Base-by-base conservation (phyloP, 2,113 vertebrate genomes). In the Hemiprocne comata region DNA sequence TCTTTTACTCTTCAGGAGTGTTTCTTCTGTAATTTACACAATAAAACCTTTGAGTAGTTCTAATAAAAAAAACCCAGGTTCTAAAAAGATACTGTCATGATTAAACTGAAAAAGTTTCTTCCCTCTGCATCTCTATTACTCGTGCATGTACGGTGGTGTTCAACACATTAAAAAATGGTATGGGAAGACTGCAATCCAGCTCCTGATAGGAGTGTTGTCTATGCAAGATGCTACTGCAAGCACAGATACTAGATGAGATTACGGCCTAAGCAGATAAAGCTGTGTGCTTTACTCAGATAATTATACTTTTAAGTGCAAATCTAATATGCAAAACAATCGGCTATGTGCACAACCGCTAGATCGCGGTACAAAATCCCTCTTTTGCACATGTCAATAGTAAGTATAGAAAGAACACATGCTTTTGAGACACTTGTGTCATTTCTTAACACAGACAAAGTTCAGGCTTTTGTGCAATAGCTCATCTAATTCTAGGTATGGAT, bases 1-100 rank as follows among this genome's bases (percentile, higher is more conserved):
- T 93, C 86, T 93, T 89, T 96, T 95, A 81, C 67, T 90, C 87
- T 95, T 93, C 77, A 85, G 90, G 92, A 96, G 85, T 71, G 83
- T 58, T 95, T 87, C 75, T 85, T 91, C 69, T 57, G 70, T 54
- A 88, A 96, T 91, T 93, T 82, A 95, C 91, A 93, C 62, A 87
- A 89, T 85, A 95, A 94, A 96, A 94, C 50, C 81, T 82, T 90
- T 6, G 11, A 96, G 65, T 33, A 89, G 87, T 96, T 81, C 89
- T 88, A 95, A 88, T 58, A 58, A 78, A 86, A 93, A 62, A 94
- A 76, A 6, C 19, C 17, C 62, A 69, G 18, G 17, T 36, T 58
- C 82, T 65, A 84, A 95, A 90, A 78, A 94, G 79, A 90, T 66
- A 88, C n/a, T 74, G 31, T 72, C 73, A 58, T 60, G 82, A 94